These are phyloP conservation scores for Bombus sibiricus DNA, from an alignment of 1,140 invertebrate genomes.

Conservation along the genomic window DNA sequence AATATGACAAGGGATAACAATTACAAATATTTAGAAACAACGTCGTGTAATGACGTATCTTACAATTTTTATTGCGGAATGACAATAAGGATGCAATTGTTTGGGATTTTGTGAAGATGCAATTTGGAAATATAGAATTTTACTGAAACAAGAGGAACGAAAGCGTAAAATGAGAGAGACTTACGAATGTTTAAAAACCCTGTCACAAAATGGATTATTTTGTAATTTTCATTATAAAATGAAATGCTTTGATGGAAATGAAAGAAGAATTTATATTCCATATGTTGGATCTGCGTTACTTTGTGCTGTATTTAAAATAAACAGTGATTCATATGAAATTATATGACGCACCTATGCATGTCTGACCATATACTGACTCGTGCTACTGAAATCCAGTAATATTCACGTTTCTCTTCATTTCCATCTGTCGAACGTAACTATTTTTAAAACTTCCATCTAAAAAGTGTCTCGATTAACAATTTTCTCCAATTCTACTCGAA, in stretches of 20 bases:
- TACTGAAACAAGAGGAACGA: neutral
- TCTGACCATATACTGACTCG: neutral
- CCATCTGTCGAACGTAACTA: neutral
- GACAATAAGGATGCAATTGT: neutral
- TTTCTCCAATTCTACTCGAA: no score
- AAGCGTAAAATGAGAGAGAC: neutral
- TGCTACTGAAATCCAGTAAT: neutral
- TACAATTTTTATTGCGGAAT: neutral
- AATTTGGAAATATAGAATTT: neutral
- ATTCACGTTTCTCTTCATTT: neutral
- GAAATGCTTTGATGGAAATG: neutral
- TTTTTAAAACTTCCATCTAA: neutral
- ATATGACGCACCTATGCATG: neutral
- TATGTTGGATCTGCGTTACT: neutral
- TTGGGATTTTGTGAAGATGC: neutral
- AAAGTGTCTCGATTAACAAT: neutral
- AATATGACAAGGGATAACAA: neutral
- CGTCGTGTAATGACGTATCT: neutral
- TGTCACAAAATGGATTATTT: neutral
- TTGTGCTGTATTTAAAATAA: neutral
- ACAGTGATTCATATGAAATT: neutral
- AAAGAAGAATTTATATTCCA: neutral
- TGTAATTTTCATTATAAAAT: neutral
- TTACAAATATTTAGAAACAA: neutral
- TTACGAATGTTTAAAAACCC: neutral